A percentile compares a stretch with the other conserved stretches of the same genome.
Evolutionary conservation across 30 jellyfish, hydroid and myxozoan species (phyloP).

Genomic region (Calvadosia cruxmelitensis): DNA sequence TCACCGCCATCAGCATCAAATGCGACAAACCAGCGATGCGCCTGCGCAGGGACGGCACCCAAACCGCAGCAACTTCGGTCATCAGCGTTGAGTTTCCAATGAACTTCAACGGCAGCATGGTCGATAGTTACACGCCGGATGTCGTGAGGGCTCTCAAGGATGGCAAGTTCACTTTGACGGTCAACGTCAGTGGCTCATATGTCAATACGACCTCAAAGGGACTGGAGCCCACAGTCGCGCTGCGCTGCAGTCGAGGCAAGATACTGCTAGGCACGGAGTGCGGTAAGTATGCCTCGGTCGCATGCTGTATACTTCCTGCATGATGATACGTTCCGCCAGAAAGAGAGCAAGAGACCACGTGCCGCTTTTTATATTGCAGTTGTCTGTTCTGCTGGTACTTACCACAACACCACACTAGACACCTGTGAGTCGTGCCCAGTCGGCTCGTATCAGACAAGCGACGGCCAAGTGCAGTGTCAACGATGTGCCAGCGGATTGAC

Average conservation of each 20-base stretch:
- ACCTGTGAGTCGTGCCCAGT: constrained; percentile 59
- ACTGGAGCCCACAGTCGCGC: constrained; percentile 4
- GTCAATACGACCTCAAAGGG: neutral
- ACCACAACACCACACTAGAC: constrained; percentile 28
- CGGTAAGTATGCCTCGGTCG: neutral
- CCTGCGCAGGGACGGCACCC: constrained; percentile 47
- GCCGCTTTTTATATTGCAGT: constrained; percentile 17
- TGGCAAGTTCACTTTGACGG: constrained; percentile 15
- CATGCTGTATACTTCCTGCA: neutral
- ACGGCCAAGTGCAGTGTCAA: constrained; percentile 36
- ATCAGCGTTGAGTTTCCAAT: constrained; percentile 36
- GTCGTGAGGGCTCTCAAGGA: constrained; percentile 23
- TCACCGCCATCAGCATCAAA: constrained; percentile 29
- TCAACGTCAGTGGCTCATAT: neutral
- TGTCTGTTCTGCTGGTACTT: constrained; percentile 58
- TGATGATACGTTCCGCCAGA: too few species aligned
- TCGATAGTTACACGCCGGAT: constrained; percentile 17
- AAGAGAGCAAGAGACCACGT: too few species aligned
- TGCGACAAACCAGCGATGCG: constrained; percentile 51
- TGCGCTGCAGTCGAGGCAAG: neutral
- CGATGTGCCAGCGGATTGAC: constrained; percentile 54
- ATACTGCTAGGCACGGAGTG: neutral
- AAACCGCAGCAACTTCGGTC: constrained; percentile 9
- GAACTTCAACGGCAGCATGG: constrained; percentile 7
- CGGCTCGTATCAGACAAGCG: constrained; percentile 50